phyloP scores from a whole-genome alignment of 2,113 vertebrate genomes.

The Poeciliopsis retropinna region DNA sequence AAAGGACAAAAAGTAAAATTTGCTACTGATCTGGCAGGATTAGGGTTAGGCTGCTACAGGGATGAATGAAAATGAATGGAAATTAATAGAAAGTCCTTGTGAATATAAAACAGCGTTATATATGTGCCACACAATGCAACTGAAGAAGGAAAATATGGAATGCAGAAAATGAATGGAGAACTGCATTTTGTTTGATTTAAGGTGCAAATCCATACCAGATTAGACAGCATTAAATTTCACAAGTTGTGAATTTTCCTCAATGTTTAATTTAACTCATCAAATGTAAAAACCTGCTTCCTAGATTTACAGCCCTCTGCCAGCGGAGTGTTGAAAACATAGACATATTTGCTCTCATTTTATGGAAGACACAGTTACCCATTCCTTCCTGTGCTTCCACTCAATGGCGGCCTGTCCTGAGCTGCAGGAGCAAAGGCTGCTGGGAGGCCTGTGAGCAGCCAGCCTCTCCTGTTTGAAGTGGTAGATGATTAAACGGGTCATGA shows the following conservation, averaged over 20 bases:
- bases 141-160: not conserved
- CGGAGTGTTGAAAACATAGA: conserved; percentile 52
- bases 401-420: conserved; percentile 25
- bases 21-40: no score
- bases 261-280: not conserved
- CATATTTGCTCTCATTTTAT: conserved; percentile 73
- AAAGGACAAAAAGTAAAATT: not conserved
- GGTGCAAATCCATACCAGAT: not conserved
- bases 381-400: conserved; percentile 7
- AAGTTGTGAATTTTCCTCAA: not conserved
- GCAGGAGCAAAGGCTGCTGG: conserved; percentile 65
- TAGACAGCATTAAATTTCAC: not conserved
- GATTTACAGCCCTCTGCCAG: conserved; percentile 23
- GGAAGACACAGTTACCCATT: conserved; percentile 56
- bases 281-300: conserved; percentile 37
- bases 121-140: no score
- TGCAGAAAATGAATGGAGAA: not conserved
- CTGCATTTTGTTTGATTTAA: not conserved
- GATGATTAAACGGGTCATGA: conserved; percentile 95
- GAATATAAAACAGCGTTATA: no score
- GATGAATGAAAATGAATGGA: no score
- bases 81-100: no score
- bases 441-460: conserved; percentile 67
- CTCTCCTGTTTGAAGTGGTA: conserved; percentile 93
- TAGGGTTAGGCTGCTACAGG: no score